These are phyloP conservation scores for Apostichopus leukothele DNA, from an alignment of 53 echinoderm and acorn worm genomes.

Conservation along the genomic window DNA sequence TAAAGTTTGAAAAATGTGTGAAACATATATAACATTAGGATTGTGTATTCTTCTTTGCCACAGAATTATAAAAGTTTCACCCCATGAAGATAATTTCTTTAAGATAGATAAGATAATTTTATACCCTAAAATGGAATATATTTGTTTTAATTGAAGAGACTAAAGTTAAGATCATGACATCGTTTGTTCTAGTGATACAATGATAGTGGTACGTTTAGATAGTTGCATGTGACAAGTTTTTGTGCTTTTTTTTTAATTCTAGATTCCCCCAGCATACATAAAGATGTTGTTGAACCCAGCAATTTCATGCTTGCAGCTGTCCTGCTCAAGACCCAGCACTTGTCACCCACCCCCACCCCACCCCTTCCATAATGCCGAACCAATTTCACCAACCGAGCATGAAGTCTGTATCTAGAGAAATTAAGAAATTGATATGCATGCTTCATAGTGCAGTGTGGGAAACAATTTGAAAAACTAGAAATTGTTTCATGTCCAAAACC, in stretches of 20 bases:
- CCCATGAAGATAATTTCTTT: too few species aligned
- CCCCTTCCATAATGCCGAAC: neutral
- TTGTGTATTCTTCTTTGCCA: too few species aligned
- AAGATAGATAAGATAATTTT: too few species aligned
- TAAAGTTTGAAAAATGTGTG: too few species aligned
- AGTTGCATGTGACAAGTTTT: conserved; percentile 26
- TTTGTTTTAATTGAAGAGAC: too few species aligned
- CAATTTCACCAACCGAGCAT: neutral
- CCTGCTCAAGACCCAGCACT: conserved; percentile 3
- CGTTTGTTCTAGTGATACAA: too few species aligned
- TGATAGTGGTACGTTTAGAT: neutral
- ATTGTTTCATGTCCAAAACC: too few species aligned
- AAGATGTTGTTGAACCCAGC: neutral
- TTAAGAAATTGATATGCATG: neutral
- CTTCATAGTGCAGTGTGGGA: neutral
- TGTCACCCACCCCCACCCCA: neutral
- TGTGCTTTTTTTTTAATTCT: neutral
- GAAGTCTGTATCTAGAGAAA: neutral
- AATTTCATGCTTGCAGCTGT: neutral
- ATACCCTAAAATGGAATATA: too few species aligned
- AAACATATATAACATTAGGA: too few species aligned
- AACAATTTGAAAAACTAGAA: too few species aligned
- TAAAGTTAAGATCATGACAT: too few species aligned
- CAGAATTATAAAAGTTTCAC: too few species aligned
- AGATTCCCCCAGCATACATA: neutral